Percentiles rank a stretch among this genome's conserved stretches.
Conservation (phyloP, 2,888 invertebrate genomes). For the Sinotaia quadrata region DNA sequence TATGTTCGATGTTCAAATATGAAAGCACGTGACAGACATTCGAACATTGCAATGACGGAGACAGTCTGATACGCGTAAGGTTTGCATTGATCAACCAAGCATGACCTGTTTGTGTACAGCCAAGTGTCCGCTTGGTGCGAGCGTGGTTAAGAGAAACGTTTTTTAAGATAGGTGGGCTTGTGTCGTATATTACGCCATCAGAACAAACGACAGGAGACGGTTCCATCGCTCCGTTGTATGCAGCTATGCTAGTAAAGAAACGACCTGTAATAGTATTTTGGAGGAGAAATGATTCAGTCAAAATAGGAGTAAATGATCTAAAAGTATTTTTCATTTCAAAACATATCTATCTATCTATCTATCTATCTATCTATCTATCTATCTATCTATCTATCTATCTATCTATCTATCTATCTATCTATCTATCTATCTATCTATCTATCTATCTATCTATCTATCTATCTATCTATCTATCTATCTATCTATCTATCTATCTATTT, state of each 20-base stretch:
- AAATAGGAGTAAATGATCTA: too few species aligned
- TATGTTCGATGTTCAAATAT: not conserved
- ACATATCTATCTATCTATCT: too few species aligned
- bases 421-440: too few species aligned
- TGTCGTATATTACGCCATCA: conserved; percentile 50
- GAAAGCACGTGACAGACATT: conserved; percentile 7
- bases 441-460: too few species aligned
- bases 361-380: too few species aligned
- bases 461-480: too few species aligned
- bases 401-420: too few species aligned
- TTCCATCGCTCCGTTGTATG: conserved; percentile 52
- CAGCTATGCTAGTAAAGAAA: conserved; percentile 47
- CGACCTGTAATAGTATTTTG: too few species aligned
- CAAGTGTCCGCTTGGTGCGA: conserved; percentile 6
- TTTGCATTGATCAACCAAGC: conserved; percentile 33
- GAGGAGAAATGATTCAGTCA: too few species aligned
- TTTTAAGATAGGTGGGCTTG: conserved; percentile 14
- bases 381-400: too few species aligned
- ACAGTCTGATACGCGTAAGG: conserved; percentile 24
- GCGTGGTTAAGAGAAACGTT: conserved; percentile 14
- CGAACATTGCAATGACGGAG: conserved; percentile 1
- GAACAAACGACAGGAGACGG: conserved; percentile 51
- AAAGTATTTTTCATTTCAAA: too few species aligned
- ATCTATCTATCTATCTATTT: too few species aligned
- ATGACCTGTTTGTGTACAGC: conserved; percentile 17